Evolutionary conservation across 2,888 invertebrate genomes (phyloP), one percentile per base, ranked within the genome.

Genomic region (Sipunculus nudus): DNA sequence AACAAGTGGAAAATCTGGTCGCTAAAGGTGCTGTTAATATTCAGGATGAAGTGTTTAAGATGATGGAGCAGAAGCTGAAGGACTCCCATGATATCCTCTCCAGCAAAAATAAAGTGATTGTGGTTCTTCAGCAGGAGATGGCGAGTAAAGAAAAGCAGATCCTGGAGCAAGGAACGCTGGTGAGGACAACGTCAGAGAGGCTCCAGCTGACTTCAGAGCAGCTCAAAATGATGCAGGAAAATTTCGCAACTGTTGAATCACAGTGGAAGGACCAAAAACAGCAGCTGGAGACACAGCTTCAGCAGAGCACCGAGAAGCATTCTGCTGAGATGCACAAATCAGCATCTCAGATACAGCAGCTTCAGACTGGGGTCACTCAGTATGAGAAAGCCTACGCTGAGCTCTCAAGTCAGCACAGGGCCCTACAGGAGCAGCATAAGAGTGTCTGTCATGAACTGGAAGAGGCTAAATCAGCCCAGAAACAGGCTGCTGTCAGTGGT

Each of bases 121-220:
- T 76, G 53, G 67, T 78, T 1, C 66, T 78, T 31, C 78, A 79
- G 50, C 71, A 68, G 29, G 78, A 80, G 53, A 69, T 71, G 46
- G 71, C 62, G 47, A 71, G 68, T 19, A 78, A 77, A 48, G 78
- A 79, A 40, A 73, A 68, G 35, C 72, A 77, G 38, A 62, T 78
- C 39, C 50, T 58, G 19, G 75, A 78, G 53, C 70, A 70, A 58
- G 64, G 63, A 26, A 74, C 78, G 90, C 43, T 89, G 46, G 75
- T 79, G 55, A 91, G 90, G 85, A 88, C 87, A 85, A 88, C 87
- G 85, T 89, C 91, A 10, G 83, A 92, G 62, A 88, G 90, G 67
- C 85, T 92, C 50, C 92, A 92, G 81, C 91, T 92, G 63, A 92
- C 92, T 21, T 89, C 89, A 76, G 89, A 90, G 72, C 91, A 92